These are phyloP conservation scores for Sclerodermus sp. DNA, from an alignment of 2,888 invertebrate genomes.

Conservation along the genomic window DNA sequence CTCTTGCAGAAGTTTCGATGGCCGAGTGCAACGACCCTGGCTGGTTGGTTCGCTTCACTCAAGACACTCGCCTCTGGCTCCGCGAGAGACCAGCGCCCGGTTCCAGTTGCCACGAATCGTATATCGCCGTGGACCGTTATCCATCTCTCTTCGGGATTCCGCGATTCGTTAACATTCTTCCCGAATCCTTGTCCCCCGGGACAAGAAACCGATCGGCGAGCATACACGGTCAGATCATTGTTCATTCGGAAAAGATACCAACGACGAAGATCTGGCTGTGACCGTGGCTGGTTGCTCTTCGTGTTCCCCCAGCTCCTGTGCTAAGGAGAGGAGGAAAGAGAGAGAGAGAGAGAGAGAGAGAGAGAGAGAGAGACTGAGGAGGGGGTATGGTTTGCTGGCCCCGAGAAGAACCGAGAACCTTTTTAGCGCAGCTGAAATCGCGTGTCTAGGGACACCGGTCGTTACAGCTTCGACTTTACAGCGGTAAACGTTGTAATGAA, in stretches of 20 bases:
- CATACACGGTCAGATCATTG: too few relatives aligned
- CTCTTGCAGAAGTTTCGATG: constrained; percentile 20
- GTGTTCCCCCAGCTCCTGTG: too few relatives aligned
- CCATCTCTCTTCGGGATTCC: constrained; percentile 42
- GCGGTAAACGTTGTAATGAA: too few relatives aligned
- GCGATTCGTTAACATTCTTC: constrained; percentile 52
- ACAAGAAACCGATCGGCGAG: background rate
- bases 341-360: background rate
- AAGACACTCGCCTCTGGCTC: too few relatives aligned
- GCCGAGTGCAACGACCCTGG: background rate
- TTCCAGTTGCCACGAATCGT: constrained; percentile 6
- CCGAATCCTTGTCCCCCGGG: constrained; percentile 32
- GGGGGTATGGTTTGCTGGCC: too few relatives aligned
- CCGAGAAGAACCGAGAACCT: too few relatives aligned
- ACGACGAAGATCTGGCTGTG: too few relatives aligned
- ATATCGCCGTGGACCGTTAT: constrained; percentile 31
- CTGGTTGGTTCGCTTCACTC: background rate
- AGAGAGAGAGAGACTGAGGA: background rate
- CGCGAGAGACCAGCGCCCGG: constrained; percentile 3
- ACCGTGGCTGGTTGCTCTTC: too few relatives aligned
- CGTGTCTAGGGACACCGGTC: too few relatives aligned
- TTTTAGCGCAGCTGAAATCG: too few relatives aligned
- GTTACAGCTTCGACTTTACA: too few relatives aligned
- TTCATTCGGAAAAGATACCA: too few relatives aligned
- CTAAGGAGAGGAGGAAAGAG: background rate